Conservation (phyloP, 2,888 invertebrate genomes). For the Itoplectis maculator region DNA sequence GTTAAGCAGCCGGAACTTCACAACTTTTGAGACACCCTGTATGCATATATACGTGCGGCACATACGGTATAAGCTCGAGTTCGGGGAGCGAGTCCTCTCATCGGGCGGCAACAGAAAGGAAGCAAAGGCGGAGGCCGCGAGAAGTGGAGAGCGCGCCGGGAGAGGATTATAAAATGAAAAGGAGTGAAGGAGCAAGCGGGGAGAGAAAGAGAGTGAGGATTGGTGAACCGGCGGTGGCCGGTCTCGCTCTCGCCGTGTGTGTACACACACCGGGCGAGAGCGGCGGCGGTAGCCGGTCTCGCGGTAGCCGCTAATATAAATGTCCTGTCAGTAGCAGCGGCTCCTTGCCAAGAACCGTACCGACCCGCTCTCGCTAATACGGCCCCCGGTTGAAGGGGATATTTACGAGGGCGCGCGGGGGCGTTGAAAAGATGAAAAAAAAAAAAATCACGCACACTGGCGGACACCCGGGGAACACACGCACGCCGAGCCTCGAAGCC, state of each 20-base stretch:
- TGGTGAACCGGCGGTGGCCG: constrained; percentile 70
- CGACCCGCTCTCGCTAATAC: constrained; percentile 81
- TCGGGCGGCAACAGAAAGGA: constrained; percentile 51
- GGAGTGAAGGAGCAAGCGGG: constrained; percentile 66
- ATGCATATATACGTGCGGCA: neutral
- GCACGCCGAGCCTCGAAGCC: neutral
- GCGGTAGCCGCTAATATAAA: constrained; percentile 79
- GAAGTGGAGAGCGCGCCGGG: constrained; percentile 51
- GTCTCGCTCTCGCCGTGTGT: constrained; percentile 45
- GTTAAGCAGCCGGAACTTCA: too few relatives aligned
- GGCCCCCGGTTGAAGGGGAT: constrained; percentile 79
- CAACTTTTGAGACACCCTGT: too few relatives aligned
- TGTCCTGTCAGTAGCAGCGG: constrained; percentile 83
- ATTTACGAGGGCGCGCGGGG: constrained; percentile 80
- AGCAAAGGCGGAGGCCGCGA: constrained; percentile 48
- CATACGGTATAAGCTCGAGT: constrained; percentile 64
- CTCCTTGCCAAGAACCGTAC: constrained; percentile 83
- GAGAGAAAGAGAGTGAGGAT: too few relatives aligned
- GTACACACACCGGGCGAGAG: neutral
- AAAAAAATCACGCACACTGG: neutral
- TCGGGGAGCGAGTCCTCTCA: constrained; percentile 65
- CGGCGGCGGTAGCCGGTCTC: constrained; percentile 39
- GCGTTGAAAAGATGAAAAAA: constrained; percentile 65
- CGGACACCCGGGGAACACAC: constrained; percentile 13
- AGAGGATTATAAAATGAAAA: constrained; percentile 51